Percentiles rank a stretch among this genome's conserved stretches.
Conservation (phyloP, 2,888 invertebrate genomes). For the Leistus spinibarbis region DNA sequence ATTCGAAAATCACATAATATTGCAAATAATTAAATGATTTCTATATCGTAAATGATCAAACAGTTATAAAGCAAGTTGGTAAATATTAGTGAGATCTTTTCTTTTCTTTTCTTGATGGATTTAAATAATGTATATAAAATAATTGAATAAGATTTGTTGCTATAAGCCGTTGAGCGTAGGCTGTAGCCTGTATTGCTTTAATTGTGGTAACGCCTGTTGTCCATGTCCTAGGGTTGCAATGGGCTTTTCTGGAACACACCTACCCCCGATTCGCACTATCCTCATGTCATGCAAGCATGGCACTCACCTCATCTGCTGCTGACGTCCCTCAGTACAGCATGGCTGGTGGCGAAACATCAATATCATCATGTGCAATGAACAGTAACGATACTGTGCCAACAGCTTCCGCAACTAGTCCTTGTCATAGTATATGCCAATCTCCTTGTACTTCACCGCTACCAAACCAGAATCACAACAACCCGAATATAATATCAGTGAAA, state of each 20-base stretch:
- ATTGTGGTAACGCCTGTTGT: slow-evolving; percentile 30
- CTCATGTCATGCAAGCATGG: slow-evolving; percentile 65
- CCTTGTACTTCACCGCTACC: slow-evolving; percentile 56
- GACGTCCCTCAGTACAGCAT: slow-evolving; percentile 51
- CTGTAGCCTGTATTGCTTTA: neutral
- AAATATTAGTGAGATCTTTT: too few relatives aligned
- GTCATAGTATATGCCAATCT: slow-evolving; percentile 47
- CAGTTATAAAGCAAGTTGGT: too few relatives aligned
- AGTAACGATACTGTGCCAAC: slow-evolving; percentile 31
- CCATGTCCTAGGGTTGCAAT: slow-evolving; percentile 73
- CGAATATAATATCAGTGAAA: slow-evolving; percentile 56
- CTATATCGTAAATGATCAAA: too few relatives aligned
- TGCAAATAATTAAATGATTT: too few relatives aligned
- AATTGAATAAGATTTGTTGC: slow-evolving; percentile 18
- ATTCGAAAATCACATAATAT: too few relatives aligned
- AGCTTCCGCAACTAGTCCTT: slow-evolving; percentile 43
- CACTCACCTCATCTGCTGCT: slow-evolving; percentile 55
- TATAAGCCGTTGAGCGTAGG: slow-evolving; percentile 34
- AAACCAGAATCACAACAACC: slow-evolving; percentile 33
- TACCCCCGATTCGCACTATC: slow-evolving; percentile 72
- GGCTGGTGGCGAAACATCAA: slow-evolving; percentile 47
- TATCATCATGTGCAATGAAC: slow-evolving; percentile 42
- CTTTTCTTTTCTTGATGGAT: neutral
- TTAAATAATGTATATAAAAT: neutral
- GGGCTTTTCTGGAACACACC: slow-evolving; percentile 84